Conservation (phyloP, 2,888 invertebrate species). For the Gari tellinella region DNA sequence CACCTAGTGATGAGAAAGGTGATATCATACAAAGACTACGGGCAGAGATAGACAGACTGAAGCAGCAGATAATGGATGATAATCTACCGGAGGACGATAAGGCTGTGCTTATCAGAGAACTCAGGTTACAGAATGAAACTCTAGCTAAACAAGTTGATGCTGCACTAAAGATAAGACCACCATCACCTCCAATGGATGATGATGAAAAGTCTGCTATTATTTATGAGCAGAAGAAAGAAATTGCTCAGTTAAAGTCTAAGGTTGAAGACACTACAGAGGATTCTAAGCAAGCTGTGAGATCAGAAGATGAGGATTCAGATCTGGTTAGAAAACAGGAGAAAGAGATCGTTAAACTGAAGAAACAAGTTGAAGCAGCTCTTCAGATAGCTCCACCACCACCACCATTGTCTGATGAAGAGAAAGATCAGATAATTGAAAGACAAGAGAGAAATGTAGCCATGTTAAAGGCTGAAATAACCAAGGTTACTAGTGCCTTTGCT, state of each 20-base stretch:
- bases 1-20: constrained; percentile 30
- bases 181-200: constrained; percentile 53
- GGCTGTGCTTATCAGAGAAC: constrained; percentile 45
- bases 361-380: constrained; percentile 46
- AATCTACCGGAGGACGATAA: constrained; percentile 52
- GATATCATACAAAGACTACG: constrained; percentile 49
- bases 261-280: constrained; percentile 9
- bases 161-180: constrained; percentile 57
- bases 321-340: constrained; percentile 43
- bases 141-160: constrained; percentile 53
- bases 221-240: constrained; percentile 52
- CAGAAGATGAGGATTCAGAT: constrained; percentile 33
- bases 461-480: constrained; percentile 31
- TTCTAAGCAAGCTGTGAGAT: background rate
- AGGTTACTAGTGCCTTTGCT: constrained; percentile 39
- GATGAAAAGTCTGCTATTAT: constrained; percentile 51
- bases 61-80: constrained; percentile 53
- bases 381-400: constrained; percentile 44
- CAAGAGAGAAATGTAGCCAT: constrained; percentile 35
- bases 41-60: constrained; percentile 55
- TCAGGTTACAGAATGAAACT: constrained; percentile 59
- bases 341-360: constrained; percentile 51
- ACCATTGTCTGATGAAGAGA: constrained; percentile 42
- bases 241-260: constrained; percentile 38
- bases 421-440: constrained; percentile 41